Evolutionary conservation across 2,888 invertebrate species (phyloP), one percentile per base, ranked within the genome.

Genomic region (Trichopoda pennipes): DNA sequence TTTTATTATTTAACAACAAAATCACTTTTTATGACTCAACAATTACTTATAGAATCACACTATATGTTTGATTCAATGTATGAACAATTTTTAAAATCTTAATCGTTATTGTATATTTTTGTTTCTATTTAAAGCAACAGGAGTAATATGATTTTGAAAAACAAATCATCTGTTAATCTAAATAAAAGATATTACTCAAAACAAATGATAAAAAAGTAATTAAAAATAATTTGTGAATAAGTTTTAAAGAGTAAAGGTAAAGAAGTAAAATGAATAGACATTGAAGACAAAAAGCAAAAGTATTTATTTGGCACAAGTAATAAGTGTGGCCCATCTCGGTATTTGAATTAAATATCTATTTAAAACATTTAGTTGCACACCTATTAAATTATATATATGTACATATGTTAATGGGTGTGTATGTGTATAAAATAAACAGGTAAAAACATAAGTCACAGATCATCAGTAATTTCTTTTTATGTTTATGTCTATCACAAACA

Each of bases 251-350:
- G 32, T 12, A 9, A 72, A 47, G 42, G 3, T 21, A 28, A 32
- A 51, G 19, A 3, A 66, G 64, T 17, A 44, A 60, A 3, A 35
- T 53, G 32, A 23, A 49, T 16, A 44, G 23, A 38, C 47, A 63
- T 55, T 56, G 7, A 35, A 55, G 47, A 28, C 7, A 42, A 69
- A 76, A 81, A 81, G 73, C 64, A 53, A 81, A 81, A 68, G 35
- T 53, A 58, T 58, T 79, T 53, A 58, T 58, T 79, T 79, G 82
- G 79, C 79, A 72, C 75, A 78, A 82, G 75, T 82, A 75, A 78
- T 78, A 78, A 75, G 74, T 78, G 78, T 74, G 81, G 51, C 77
- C 17, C 44, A 55, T 63, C 8, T 42, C 4, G 14, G 1, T 4
- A 16, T 44, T 44, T 44, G 3, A 3, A n/a, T 44, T 44, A 1